Evolutionary conservation across 2,888 invertebrate genomes (phyloP).

Genomic region (Sinohyriopsis cumingii): DNA sequence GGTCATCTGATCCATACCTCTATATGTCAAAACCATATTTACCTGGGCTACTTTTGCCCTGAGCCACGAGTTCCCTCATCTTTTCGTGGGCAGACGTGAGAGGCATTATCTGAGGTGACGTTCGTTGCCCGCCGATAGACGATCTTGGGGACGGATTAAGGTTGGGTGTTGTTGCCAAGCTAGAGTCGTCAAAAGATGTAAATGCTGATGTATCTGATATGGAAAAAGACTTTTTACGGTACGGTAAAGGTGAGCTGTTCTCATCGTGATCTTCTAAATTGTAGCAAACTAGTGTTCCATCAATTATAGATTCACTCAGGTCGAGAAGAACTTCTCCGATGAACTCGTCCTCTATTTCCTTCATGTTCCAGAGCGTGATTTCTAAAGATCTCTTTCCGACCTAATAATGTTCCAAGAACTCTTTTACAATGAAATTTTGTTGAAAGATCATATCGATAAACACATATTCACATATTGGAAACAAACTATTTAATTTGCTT

Average conservation of each 20-base stretch:
- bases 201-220: slow-evolving; percentile 28
- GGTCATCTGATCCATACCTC: no score
- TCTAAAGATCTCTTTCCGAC: slow-evolving; percentile 87
- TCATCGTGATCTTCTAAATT: slow-evolving; percentile 68
- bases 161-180: slow-evolving; percentile 19
- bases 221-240: slow-evolving; percentile 37
- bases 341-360: slow-evolving; percentile 81
- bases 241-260: slow-evolving; percentile 64
- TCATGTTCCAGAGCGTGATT: slow-evolving; percentile 90
- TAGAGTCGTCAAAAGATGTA: slow-evolving; percentile 34
- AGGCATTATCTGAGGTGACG: slow-evolving; percentile 21
- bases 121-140: slow-evolving; percentile 17
- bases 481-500: no score
- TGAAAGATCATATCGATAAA: background rate
- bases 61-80: slow-evolving; percentile 25
- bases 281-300: slow-evolving; percentile 92
- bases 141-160: slow-evolving; percentile 36
- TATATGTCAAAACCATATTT: background rate
- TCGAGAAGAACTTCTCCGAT: slow-evolving; percentile 77
- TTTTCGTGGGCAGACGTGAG: slow-evolving; percentile 48
- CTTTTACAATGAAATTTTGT: background rate
- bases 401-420: slow-evolving; percentile 16
- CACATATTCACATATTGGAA: background rate
- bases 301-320: slow-evolving; percentile 86
- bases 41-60: slow-evolving; percentile 25